Evolutionary conservation across 2,888 invertebrate species (phyloP).

Genomic region (Drosophila cognata): DNA sequence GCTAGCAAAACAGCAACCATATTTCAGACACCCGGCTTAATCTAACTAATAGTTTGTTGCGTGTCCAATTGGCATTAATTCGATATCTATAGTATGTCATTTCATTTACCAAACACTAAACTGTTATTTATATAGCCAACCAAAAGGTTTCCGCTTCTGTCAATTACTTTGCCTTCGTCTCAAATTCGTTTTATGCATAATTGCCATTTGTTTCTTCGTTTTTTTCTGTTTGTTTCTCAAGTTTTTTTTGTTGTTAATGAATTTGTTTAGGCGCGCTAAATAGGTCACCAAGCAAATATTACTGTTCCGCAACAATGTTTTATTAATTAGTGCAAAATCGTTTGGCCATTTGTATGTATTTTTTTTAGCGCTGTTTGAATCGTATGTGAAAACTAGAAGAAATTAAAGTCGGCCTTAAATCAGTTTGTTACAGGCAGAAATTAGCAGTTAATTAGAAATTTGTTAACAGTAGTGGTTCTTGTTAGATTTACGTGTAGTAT

Average conservation of each 20-base stretch:
- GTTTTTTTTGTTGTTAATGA: constrained; percentile 39
- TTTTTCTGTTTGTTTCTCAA: not conserved
- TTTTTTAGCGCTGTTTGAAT: not conserved
- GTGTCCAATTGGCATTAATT: constrained; percentile 68
- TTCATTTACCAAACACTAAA: constrained; percentile 69
- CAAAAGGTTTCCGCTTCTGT: constrained; percentile 48
- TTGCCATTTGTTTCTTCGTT: constrained; percentile 24
- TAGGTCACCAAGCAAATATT: constrained; percentile 36
- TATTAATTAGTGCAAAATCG: not conserved
- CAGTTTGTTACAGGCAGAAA: not conserved
- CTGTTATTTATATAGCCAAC: constrained; percentile 62
- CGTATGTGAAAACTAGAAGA: not conserved
- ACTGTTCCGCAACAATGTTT: constrained; percentile 16
- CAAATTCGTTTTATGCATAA: constrained; percentile 27
- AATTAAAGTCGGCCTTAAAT: not conserved
- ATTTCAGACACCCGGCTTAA: constrained; percentile 50
- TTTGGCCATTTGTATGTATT: not conserved
- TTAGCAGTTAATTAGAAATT: not conserved
- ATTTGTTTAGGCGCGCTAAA: constrained; percentile 34
- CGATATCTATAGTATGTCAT: constrained; percentile 46
- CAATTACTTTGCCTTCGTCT: constrained; percentile 36
- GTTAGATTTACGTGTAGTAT: not conserved
- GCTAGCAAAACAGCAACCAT: constrained; percentile 14
- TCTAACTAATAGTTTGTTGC: constrained; percentile 72
- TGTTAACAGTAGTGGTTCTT: not conserved